phyloP scores from a whole-genome alignment of 2,888 invertebrate genomes.

The Protonemura montana region DNA sequence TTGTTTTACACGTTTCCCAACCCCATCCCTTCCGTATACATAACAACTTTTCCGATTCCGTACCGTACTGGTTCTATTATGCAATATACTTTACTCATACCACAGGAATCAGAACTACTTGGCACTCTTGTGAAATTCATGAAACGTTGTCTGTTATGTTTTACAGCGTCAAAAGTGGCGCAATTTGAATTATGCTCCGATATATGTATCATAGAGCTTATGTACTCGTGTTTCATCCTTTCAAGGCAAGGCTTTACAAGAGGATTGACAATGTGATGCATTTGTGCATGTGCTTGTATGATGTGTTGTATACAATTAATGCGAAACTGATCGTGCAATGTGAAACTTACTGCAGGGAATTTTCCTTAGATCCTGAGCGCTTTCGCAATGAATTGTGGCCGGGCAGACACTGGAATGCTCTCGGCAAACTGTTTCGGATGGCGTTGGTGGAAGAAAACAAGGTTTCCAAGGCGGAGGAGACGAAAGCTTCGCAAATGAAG shows the following conservation, averaged over 20 bases:
- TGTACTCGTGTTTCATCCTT: background rate
- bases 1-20: background rate
- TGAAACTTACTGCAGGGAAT: background rate
- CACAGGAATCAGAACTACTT: too few relatives aligned
- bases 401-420: background rate
- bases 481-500: too few relatives aligned
- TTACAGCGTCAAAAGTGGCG: background rate
- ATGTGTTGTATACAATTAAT: background rate
- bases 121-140: background rate
- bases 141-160: background rate
- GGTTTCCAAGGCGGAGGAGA: too few relatives aligned
- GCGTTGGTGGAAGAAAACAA: too few relatives aligned
- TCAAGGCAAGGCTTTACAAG: background rate
- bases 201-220: background rate
- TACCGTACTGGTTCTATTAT: too few relatives aligned
- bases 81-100: too few relatives aligned
- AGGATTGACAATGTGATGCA: background rate
- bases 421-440: background rate
- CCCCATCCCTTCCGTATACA: background rate
- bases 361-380: background rate
- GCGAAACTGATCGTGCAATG: background rate
- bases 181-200: background rate
- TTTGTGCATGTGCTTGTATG: background rate
- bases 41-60: background rate
- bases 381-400: too few relatives aligned